Conservation (phyloP, 2,113 vertebrate genomes). For the Fukomys damarensis region DNA sequence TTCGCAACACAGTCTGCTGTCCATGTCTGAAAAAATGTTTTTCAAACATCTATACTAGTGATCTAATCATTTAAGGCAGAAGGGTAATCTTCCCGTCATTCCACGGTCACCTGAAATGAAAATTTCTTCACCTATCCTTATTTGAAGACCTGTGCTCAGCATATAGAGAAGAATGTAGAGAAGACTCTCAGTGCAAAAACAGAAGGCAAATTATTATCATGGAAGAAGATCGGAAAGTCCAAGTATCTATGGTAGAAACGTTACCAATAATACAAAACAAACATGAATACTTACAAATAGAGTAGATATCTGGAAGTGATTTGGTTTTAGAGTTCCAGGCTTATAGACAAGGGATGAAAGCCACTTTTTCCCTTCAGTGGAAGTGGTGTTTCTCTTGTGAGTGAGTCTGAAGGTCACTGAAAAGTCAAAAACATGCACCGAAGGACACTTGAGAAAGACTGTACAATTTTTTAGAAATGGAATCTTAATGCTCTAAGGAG, state of each 20-base stretch:
- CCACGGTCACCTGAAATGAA: background rate
- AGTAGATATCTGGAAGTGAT: background rate
- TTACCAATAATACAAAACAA: slow-evolving; percentile 2
- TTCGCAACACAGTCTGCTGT: background rate
- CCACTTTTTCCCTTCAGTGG: background rate
- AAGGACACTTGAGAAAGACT: slow-evolving; percentile 15
- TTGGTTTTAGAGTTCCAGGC: background rate
- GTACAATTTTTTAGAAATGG: background rate
- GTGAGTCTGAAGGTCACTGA: slow-evolving; percentile 40
- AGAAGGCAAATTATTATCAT: background rate
- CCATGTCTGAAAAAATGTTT: background rate
- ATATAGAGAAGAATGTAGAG: background rate
- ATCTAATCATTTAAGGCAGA: background rate
- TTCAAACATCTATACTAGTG: background rate
- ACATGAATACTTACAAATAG: background rate
- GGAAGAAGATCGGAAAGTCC: background rate
- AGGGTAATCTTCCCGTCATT: background rate
- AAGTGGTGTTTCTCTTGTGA: background rate
- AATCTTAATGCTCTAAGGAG: background rate
- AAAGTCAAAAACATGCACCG: background rate
- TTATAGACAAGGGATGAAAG: background rate
- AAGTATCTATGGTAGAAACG: background rate
- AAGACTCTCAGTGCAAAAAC: background rate
- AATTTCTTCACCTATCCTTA: background rate
- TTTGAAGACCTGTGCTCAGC: background rate